These are phyloP conservation scores for Phortica variegata DNA, from an alignment of 1,140 invertebrate genomes.

Conservation along the genomic window DNA sequence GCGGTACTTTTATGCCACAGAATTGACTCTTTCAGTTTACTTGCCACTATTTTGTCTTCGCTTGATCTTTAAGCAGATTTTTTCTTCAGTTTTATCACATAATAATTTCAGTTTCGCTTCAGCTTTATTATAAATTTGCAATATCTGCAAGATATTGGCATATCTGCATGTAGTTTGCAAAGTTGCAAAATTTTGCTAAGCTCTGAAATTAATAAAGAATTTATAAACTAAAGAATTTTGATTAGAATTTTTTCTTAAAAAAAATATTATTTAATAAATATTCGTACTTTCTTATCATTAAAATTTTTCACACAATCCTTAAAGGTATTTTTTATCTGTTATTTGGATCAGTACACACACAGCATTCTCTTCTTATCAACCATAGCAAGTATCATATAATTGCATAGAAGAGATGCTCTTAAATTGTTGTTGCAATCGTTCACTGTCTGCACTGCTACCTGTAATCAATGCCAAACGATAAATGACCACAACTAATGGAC, in stretches of 20 bases:
- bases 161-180: not conserved
- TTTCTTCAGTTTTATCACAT: conserved; percentile 31
- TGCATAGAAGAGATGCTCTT: no score
- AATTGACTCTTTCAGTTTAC: not conserved
- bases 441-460: not conserved
- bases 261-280: no score
- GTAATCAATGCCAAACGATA: conserved; percentile 12
- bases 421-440: not conserved
- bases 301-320: no score
- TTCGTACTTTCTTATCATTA: no score
- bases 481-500: conserved; percentile 6
- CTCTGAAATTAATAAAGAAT: conserved; percentile 7
- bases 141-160: conserved; percentile 12
- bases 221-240: not conserved
- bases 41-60: not conserved
- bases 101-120: conserved; percentile 40
- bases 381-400: no score
- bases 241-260: no score
- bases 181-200: no score
- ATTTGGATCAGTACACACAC: no score
- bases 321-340: no score
- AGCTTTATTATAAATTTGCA: conserved; percentile 35
- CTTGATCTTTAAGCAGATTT: not conserved
- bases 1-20: not conserved
- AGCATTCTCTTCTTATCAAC: no score